Conservation (phyloP, 1,140 invertebrate species). For the Ptiloglossa arizonensis region DNA sequence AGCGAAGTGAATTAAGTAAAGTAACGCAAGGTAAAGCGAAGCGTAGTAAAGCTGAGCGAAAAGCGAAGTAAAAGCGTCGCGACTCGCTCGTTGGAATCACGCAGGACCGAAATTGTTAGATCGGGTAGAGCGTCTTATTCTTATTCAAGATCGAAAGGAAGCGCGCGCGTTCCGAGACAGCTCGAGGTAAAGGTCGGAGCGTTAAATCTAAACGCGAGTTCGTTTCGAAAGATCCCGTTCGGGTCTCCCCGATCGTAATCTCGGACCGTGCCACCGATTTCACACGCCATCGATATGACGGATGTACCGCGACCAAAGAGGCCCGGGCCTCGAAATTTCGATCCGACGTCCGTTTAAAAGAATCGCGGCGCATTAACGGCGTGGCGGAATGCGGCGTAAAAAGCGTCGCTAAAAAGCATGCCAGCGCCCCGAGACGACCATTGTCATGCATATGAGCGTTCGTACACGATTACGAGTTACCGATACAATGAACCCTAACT, state of each 20-base stretch:
- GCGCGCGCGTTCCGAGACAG: too few relatives aligned
- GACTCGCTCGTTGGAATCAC: too few relatives aligned
- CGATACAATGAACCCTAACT: conserved; percentile 77
- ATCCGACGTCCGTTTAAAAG: conserved; percentile 59
- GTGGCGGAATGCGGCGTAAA: conserved; percentile 58
- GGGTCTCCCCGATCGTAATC: neutral
- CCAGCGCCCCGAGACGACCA: conserved; percentile 56
- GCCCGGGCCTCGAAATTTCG: conserved; percentile 43
- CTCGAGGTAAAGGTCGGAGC: too few relatives aligned
- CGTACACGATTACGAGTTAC: conserved; percentile 66
- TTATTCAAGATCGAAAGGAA: too few relatives aligned
- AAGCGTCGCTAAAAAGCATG: conserved; percentile 65
- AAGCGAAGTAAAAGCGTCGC: too few relatives aligned
- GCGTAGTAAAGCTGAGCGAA: too few relatives aligned
- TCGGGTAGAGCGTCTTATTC: too few relatives aligned
- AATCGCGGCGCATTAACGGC: conserved; percentile 55
- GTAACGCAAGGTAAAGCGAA: too few relatives aligned
- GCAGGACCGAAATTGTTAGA: too few relatives aligned
- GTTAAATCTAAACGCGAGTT: too few relatives aligned
- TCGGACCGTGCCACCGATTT: neutral
- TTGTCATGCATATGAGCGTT: conserved; percentile 74
- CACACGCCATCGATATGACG: conserved; percentile 50
- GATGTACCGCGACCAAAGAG: conserved; percentile 66
- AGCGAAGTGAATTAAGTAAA: too few relatives aligned
- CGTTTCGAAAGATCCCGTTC: too few relatives aligned